Conservation (phyloP, 2,113 vertebrate genomes). For the Microcebus murinus region DNA sequence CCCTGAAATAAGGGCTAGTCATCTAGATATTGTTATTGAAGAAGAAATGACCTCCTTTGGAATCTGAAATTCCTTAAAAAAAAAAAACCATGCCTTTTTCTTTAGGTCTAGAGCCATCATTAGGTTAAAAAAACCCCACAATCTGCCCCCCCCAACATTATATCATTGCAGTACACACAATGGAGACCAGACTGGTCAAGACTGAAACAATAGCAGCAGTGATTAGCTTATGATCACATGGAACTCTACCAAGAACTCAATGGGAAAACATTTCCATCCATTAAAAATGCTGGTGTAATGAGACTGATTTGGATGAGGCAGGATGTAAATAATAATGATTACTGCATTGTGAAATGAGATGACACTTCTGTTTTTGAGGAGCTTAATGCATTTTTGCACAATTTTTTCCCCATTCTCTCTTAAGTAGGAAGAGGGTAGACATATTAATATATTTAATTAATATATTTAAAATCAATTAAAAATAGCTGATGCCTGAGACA, state of each 20-base stretch:
- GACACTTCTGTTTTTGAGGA: slow-evolving; percentile 17
- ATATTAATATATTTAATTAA: slow-evolving; percentile 33
- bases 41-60: not conserved
- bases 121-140: not conserved
- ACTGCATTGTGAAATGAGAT: not conserved
- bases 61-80: slow-evolving; percentile 18
- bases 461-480: slow-evolving; percentile 34
- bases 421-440: not conserved
- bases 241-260: slow-evolving; percentile 33
- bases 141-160: not conserved
- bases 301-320: not conserved
- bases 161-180: not conserved
- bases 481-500: slow-evolving; percentile 8
- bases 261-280: slow-evolving; percentile 11
- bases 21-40: not conserved
- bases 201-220: not conserved
- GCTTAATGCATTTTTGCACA: not conserved
- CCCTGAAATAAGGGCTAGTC: not conserved
- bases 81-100: not conserved
- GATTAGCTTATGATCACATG: slow-evolving; percentile 43
- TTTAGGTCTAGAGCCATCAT: not conserved
- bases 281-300: slow-evolving; percentile 16
- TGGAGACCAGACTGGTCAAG: not conserved
- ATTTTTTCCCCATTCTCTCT: not conserved
- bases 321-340: not conserved